Evolutionary conservation across 2,888 invertebrate genomes (phyloP).

Genomic region (Cantharis rustica): DNA sequence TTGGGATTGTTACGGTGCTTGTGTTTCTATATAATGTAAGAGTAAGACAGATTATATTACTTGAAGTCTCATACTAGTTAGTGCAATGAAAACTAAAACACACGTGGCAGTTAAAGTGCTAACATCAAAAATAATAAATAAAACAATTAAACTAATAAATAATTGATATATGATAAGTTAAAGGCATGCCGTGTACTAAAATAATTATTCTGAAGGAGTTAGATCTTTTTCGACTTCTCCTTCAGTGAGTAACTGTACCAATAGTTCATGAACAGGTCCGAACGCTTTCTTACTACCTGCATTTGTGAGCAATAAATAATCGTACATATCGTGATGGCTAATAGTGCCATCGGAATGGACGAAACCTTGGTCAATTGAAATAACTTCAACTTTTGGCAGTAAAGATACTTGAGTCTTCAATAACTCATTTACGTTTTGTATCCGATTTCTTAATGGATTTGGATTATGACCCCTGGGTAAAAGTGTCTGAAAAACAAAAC

Average conservation of each 20-base stretch:
- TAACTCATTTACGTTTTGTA: slow-evolving; percentile 74
- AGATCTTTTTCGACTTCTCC: slow-evolving; percentile 76
- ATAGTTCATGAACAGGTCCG: slow-evolving; percentile 80
- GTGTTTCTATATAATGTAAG: not conserved
- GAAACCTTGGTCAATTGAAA: slow-evolving; percentile 79
- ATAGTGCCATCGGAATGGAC: slow-evolving; percentile 80
- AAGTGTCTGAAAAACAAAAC: slow-evolving; percentile 70
- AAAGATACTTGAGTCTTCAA: slow-evolving; percentile 67
- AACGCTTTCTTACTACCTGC: slow-evolving; percentile 86
- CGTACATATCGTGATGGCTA: slow-evolving; percentile 89
- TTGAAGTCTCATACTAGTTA: not conserved
- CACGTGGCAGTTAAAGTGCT: not conserved
- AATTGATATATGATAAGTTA: not conserved
- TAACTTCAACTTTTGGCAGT: slow-evolving; percentile 74
- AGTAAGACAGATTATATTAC: not conserved
- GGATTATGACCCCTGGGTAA: slow-evolving; percentile 87
- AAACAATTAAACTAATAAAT: not conserved
- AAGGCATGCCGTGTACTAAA: not conserved
- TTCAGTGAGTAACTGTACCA: slow-evolving; percentile 77
- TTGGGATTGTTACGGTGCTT: not conserved
- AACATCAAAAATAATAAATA: not conserved
- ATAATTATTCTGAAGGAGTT: slow-evolving; percentile 69
- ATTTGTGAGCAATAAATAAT: slow-evolving; percentile 86
- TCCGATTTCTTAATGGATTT: slow-evolving; percentile 79
- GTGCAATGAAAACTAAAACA: not conserved